A percentile compares a stretch with the other conserved stretches of the same genome.
phyloP scores from a whole-genome alignment of 2,797 vertebrate genomes.

The Sebastes cheni region DNA sequence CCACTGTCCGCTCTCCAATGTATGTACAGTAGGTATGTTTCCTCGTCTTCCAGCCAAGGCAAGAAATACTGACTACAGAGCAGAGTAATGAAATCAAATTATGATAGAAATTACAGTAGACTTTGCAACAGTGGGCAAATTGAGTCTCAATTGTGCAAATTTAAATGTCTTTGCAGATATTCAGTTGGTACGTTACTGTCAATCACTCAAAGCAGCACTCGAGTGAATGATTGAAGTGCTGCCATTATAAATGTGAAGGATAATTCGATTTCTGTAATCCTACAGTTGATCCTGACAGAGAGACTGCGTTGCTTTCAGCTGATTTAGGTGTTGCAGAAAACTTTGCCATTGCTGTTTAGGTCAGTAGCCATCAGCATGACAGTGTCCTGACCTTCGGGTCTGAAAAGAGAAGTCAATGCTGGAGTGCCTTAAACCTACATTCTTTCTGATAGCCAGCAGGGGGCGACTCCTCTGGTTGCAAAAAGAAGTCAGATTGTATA shows the following conservation, averaged over 20 bases:
- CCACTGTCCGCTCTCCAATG: neutral
- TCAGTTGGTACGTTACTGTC: neutral
- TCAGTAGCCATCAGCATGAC: neutral
- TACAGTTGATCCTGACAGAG: neutral
- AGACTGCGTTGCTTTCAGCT: neutral
- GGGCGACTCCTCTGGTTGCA: too few relatives aligned
- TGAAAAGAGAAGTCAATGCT: too few relatives aligned
- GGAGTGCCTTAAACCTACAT: too few relatives aligned
- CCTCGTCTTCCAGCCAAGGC: neutral
- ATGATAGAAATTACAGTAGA: neutral
- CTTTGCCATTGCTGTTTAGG: neutral
- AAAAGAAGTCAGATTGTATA: too few relatives aligned
- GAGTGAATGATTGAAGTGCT: constrained; percentile 15
- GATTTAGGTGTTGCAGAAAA: neutral
- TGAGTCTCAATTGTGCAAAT: neutral
- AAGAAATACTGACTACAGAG: neutral
- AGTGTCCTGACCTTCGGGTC: too few relatives aligned
- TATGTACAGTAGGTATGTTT: rapidly evolving
- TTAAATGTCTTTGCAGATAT: constrained; percentile 14
- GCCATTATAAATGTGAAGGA: neutral
- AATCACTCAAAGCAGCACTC: constrained; percentile 10
- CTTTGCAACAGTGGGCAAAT: neutral
- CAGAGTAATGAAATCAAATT: neutral
- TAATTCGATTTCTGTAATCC: constrained; percentile 31
- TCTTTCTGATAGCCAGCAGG: too few relatives aligned